phyloP scores from a whole-genome alignment of 2,113 vertebrate genomes.

The Agapornis roseicollis region DNA sequence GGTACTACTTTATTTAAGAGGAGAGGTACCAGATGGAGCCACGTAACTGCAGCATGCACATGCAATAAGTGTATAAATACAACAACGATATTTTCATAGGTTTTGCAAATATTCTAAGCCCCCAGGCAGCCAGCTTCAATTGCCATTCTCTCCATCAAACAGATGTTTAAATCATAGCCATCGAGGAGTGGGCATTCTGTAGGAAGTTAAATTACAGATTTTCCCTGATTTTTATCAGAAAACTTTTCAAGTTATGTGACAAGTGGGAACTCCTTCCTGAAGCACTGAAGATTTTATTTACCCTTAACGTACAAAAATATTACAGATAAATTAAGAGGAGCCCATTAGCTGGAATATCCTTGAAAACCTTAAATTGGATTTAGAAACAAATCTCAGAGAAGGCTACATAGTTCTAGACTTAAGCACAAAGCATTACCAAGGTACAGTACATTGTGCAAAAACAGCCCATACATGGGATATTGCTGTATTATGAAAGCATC shows the following conservation, averaged over 20 bases:
- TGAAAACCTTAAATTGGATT: not conserved
- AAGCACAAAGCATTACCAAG: not conserved
- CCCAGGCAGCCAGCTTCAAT: not conserved
- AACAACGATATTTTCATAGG: not conserved
- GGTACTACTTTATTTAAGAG: constrained; percentile 26
- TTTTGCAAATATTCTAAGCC: constrained; percentile 15
- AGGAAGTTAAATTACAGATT: not conserved
- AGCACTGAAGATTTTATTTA: not conserved
- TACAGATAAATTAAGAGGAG: not conserved
- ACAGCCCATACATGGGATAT: not conserved
- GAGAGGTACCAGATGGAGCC: not conserved
- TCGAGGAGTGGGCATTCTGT: not conserved
- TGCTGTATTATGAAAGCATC: not conserved
- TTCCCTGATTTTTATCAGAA: not conserved
- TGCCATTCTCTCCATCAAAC: not conserved
- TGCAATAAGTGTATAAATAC: not conserved
- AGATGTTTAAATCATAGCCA: constrained; percentile 1
- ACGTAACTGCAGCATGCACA: not conserved
- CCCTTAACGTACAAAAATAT: not conserved
- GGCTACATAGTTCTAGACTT: not conserved
- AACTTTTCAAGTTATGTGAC: not conserved
- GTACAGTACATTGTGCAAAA: not conserved
- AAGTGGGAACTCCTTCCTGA: not conserved
- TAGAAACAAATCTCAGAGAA: not conserved
- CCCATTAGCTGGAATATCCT: not conserved